Evolutionary conservation across 2,888 invertebrate genomes (phyloP).

Genomic region (Torymus tubicola): DNA sequence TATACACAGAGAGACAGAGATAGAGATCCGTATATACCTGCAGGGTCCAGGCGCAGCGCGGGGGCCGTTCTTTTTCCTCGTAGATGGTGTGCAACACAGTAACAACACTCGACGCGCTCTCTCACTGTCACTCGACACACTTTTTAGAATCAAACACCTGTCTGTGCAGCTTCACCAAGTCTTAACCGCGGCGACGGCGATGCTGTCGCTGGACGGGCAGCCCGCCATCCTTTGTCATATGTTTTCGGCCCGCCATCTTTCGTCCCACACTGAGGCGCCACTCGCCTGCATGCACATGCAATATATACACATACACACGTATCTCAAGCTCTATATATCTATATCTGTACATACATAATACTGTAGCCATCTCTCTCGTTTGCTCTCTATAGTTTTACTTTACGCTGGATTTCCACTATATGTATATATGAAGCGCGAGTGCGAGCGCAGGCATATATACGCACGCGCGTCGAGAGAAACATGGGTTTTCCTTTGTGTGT

Average conservation of each 20-base stretch:
- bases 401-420: no score
- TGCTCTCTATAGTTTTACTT: no score
- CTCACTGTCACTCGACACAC: neutral
- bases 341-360: no score
- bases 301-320: no score
- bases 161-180: neutral
- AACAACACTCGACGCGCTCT: neutral
- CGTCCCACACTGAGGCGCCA: no score
- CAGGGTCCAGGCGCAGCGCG: constrained; percentile 40
- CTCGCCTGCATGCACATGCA: no score
- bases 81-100: no score
- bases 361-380: no score
- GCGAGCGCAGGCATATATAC: neutral
- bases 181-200: neutral
- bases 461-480: neutral
- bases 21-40: constrained; percentile 19
- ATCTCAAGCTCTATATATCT: no score
- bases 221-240: constrained; percentile 75
- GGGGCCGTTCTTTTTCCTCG: constrained; percentile 1
- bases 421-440: neutral
- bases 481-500: neutral
- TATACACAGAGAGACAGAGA: no score
- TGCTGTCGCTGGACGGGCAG: constrained; percentile 46
- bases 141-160: neutral
- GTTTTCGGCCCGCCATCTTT: constrained; percentile 74